phyloP scores from a whole-genome alignment of 2,113 vertebrate species.

The Lepidothrix coronata region DNA sequence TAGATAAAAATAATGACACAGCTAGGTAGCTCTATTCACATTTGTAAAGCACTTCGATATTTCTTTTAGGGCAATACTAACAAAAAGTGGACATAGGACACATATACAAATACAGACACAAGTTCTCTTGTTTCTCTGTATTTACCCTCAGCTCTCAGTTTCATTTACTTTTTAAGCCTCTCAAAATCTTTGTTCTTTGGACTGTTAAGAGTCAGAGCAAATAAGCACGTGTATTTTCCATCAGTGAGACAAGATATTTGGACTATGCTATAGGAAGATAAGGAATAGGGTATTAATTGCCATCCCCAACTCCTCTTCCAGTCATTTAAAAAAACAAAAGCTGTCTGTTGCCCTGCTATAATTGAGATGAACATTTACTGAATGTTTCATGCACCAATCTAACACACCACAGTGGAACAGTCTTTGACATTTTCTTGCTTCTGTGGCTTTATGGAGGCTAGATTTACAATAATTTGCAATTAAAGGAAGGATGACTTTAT shows the following conservation, averaged over 20 bases:
- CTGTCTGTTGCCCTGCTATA: neutral
- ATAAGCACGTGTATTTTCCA: neutral
- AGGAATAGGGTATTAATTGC: neutral
- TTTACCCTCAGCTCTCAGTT: neutral
- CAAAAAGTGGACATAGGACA: neutral
- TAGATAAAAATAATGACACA: neutral
- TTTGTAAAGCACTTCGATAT: neutral
- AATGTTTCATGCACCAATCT: neutral
- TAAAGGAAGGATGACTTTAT: neutral
- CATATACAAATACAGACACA: neutral
- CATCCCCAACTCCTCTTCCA: neutral
- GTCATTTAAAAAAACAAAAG: neutral
- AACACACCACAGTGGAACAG: neutral
- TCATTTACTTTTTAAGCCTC: neutral
- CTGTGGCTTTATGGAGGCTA: neutral
- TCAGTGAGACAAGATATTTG: neutral
- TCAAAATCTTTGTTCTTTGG: neutral
- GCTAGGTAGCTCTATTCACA: neutral
- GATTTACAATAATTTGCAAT: conserved; percentile 28
- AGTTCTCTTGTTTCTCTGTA: neutral
- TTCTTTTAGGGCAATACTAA: neutral
- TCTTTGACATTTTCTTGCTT: conserved; percentile 23
- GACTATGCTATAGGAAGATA: neutral
- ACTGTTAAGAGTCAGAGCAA: neutral
- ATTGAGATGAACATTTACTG: neutral